Evolutionary conservation across 2,113 vertebrate genomes (phyloP).

Genomic region (Rhea pennata): DNA sequence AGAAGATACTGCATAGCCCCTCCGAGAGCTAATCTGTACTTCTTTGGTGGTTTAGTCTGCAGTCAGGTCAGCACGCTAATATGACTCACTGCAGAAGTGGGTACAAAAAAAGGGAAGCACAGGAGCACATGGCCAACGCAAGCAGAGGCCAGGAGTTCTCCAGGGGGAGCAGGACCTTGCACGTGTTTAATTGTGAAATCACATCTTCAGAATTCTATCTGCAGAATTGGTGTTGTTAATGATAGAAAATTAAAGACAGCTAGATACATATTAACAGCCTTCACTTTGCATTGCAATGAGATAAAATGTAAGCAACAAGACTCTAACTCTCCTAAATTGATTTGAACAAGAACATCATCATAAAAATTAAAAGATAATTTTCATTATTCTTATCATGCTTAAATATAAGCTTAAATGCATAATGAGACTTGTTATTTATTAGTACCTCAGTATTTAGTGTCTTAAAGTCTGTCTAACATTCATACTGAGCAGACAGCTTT

Average conservation of each 20-base stretch:
- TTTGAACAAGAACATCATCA: background rate
- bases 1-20: background rate
- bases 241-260: background rate
- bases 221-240: background rate
- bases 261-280: background rate
- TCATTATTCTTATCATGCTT: background rate
- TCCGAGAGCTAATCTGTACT: background rate
- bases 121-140: accelerated
- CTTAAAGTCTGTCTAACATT: background rate
- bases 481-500: background rate
- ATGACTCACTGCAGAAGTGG: background rate
- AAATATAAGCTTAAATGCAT: background rate
- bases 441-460: background rate
- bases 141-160: background rate
- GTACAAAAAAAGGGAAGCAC: background rate
- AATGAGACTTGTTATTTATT: background rate
- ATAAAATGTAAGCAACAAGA: no score
- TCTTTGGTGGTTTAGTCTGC: background rate
- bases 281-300: background rate
- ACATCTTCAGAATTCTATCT: background rate
- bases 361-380: background rate
- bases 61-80: accelerated
- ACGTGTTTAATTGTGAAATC: background rate
- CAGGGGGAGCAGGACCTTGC: background rate
- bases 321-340: background rate